A percentile compares a stretch with the other conserved stretches of the same genome.
Evolutionary conservation across 2,113 vertebrate genomes (phyloP).

Genomic region (Mustela lutreola): DNA sequence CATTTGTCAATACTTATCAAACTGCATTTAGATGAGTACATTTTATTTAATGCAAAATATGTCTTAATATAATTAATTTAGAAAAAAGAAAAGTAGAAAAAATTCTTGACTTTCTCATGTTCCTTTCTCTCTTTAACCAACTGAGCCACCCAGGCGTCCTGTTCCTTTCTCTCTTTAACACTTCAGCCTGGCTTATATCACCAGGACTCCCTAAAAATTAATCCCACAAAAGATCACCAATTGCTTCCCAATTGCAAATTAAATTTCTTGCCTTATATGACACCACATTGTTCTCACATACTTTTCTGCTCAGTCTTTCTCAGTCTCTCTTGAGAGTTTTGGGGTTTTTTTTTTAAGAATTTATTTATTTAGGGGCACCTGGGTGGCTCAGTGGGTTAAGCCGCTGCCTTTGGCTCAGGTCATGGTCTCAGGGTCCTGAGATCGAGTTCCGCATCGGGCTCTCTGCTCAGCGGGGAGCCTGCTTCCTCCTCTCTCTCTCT

Average conservation of each 20-base stretch:
- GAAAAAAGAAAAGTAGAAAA: neutral
- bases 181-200: neutral
- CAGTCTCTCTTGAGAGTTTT: neutral
- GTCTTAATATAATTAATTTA: neutral
- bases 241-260: neutral
- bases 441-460: too few relatives aligned
- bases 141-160: too few relatives aligned
- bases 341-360: too few relatives aligned
- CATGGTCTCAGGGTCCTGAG: too few relatives aligned
- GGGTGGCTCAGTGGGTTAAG: too few relatives aligned
- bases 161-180: neutral
- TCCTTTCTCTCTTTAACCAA: neutral
- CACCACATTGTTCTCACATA: neutral
- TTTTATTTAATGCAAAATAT: neutral
- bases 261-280: neutral
- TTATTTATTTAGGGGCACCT: too few relatives aligned
- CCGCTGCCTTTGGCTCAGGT: too few relatives aligned
- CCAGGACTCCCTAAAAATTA: neutral
- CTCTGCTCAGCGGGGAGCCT: too few relatives aligned
- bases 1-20: neutral
- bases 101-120: neutral
- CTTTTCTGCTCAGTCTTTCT: neutral
- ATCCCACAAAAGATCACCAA: neutral
- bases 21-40: neutral
- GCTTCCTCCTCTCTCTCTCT: too few relatives aligned